A percentile compares a stretch with the other conserved stretches of the same genome.
Evolutionary conservation across 2,113 vertebrate genomes (phyloP).

Genomic region (Meles meles): DNA sequence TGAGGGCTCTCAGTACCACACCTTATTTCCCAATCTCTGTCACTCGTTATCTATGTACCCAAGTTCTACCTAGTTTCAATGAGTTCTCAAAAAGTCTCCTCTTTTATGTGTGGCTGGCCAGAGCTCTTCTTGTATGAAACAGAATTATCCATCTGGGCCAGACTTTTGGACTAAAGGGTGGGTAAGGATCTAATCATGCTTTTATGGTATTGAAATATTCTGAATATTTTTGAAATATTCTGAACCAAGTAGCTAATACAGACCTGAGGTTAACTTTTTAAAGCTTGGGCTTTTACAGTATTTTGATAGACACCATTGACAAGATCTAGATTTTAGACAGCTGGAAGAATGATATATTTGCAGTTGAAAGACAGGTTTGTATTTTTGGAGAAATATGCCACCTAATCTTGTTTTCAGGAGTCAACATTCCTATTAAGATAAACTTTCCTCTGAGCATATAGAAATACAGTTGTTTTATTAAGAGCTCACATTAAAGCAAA

Average conservation of each 20-base stretch:
- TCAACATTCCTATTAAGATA: background rate
- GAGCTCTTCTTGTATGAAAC: background rate
- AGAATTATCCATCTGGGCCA: background rate
- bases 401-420: background rate
- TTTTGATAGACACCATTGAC: slow-evolving; percentile 13
- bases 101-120: background rate
- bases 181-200: background rate
- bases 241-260: background rate
- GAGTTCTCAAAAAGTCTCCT: background rate
- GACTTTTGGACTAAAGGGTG: background rate
- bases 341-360: background rate
- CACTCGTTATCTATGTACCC: background rate
- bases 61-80: background rate
- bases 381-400: background rate
- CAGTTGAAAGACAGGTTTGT: background rate
- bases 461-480: slow-evolving; percentile 29
- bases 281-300: background rate
- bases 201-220: background rate
- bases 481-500: background rate
- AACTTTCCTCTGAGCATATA: background rate
- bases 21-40: background rate
- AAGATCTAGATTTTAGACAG: background rate
- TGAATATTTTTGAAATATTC: background rate
- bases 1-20: background rate
- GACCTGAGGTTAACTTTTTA: background rate